Evolutionary conservation across 2,888 invertebrate genomes (phyloP), one percentile per base, ranked within the genome.

Genomic region (Folsomia manolachei): DNA sequence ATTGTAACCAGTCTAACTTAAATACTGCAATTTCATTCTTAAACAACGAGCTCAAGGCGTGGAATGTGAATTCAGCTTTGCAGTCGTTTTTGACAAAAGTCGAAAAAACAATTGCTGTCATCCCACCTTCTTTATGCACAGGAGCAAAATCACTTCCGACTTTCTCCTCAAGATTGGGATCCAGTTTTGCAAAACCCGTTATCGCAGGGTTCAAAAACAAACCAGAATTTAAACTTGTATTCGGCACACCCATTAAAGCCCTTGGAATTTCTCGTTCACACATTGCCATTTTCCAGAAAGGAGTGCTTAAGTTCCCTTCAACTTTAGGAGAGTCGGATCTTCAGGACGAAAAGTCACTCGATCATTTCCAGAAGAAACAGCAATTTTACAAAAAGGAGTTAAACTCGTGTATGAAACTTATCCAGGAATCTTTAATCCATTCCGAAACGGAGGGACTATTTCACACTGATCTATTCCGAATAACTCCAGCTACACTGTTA

Each of bases 401-500:
- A 4, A 39, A 39, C 14, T 9, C 4, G 4, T 9, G 4, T 39
- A 4, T 39, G 14, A 4, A 39, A 39, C 39, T 39, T 9, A 39
- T 39, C 39, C 4, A 39, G 39, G 39, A 39, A 9, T 39, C 7
- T 39, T 39, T 39, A 39, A 14, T 14, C 14, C 39, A 39, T 14
- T 9, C 7, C 39, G 39, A 39, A 9, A 39, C 39, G 14, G 7
- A 39, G 7, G 39, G 39, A 9, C 39, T 39, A 14, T 9, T 39
- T 9, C 14, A 39, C 39, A 39, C 7, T 39, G 39, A 39, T 14
- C 39, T 39, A 9, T 39, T 9, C 1, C 68, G 75, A 63, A 19
- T 71, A 1, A 62, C 19, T 2, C 60, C 75, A 0, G 24, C 39
- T 0, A 19, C 11, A 2, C 26, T 75, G 9, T 63, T 75, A 1